phyloP scores from a whole-genome alignment of 2,888 invertebrate species.

The Falcaria lacertinaria region DNA sequence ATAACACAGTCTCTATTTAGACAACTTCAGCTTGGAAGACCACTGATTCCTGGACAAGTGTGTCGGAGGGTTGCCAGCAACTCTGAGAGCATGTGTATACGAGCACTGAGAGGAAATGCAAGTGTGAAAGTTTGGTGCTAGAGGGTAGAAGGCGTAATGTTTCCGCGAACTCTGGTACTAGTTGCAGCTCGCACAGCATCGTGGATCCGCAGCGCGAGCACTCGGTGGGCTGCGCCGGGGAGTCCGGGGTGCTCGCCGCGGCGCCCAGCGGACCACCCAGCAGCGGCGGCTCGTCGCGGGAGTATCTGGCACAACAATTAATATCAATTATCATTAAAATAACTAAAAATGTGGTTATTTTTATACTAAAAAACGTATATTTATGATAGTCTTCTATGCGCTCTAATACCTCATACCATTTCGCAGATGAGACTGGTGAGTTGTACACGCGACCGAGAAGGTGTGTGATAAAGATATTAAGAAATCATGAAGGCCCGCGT shows the following conservation, averaged over 20 bases:
- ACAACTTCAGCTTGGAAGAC: constrained; percentile 87
- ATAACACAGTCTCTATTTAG: constrained; percentile 23
- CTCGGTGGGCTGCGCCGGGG: constrained; percentile 53
- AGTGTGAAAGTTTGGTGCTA: constrained; percentile 69
- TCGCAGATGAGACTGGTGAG: no score
- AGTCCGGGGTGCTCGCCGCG: constrained; percentile 51
- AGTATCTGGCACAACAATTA: constrained; percentile 80
- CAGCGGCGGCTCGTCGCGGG: constrained; percentile 84
- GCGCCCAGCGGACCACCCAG: constrained; percentile 82
- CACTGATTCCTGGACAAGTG: constrained; percentile 84
- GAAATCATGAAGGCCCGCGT: no score
- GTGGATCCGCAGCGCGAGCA: constrained; percentile 86
- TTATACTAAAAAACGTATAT: no score
- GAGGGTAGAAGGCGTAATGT: constrained; percentile 81
- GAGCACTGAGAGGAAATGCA: constrained; percentile 93
- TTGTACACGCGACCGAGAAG: no score
- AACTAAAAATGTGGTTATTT: no score
- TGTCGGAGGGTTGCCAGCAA: constrained; percentile 89
- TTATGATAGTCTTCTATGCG: no score
- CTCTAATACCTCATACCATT: no score
- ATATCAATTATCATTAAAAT: not conserved
- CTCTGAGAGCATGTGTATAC: constrained; percentile 90
- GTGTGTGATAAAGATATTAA: no score
- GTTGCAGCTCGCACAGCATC: constrained; percentile 89
- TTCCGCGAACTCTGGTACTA: constrained; percentile 89